Evolutionary conservation across 1,140 invertebrate species (phyloP).

Genomic region (Drosophila nebulosa): DNA sequence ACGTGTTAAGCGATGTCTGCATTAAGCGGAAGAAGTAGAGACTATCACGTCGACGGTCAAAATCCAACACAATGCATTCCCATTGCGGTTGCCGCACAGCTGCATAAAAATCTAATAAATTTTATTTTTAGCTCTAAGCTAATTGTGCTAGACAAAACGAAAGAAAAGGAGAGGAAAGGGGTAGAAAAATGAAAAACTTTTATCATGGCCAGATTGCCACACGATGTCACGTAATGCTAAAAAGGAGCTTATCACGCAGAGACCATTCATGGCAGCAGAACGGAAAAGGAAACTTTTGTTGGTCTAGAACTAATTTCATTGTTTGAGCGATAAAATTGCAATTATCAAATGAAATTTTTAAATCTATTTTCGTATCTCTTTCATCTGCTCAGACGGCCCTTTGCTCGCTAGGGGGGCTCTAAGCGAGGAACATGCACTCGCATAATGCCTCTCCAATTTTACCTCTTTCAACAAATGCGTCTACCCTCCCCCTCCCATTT

Average conservation of each 20-base stretch:
- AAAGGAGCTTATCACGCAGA: not conserved
- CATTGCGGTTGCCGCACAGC: slow-evolving; percentile 22
- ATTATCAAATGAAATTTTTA: not conserved
- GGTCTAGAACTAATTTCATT: slow-evolving; percentile 4
- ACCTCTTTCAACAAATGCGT: slow-evolving; percentile 24
- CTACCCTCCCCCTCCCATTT: not conserved
- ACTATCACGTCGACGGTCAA: not conserved
- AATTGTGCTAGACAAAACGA: slow-evolving; percentile 22
- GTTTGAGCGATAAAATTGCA: not conserved
- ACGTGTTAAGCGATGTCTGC: slow-evolving; percentile 8
- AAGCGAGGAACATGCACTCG: slow-evolving; percentile 42
- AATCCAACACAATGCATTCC: slow-evolving; percentile 3
- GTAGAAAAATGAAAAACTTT: slow-evolving; percentile 21
- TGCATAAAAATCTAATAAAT: slow-evolving; percentile 56
- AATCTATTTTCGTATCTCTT: slow-evolving; percentile 4
- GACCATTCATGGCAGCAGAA: not conserved
- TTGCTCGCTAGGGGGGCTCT: not conserved
- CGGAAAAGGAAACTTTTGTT: not conserved
- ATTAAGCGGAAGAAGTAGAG: not conserved
- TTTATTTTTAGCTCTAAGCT: slow-evolving; percentile 55
- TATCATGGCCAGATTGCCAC: slow-evolving; percentile 1
- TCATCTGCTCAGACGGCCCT: slow-evolving; percentile 10
- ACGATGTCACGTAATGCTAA: not conserved
- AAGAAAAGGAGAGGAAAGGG: not conserved
- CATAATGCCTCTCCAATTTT: slow-evolving; percentile 48